Evolutionary conservation across 2,113 vertebrate genomes (phyloP).

Genomic region (Alosa alosa): DNA sequence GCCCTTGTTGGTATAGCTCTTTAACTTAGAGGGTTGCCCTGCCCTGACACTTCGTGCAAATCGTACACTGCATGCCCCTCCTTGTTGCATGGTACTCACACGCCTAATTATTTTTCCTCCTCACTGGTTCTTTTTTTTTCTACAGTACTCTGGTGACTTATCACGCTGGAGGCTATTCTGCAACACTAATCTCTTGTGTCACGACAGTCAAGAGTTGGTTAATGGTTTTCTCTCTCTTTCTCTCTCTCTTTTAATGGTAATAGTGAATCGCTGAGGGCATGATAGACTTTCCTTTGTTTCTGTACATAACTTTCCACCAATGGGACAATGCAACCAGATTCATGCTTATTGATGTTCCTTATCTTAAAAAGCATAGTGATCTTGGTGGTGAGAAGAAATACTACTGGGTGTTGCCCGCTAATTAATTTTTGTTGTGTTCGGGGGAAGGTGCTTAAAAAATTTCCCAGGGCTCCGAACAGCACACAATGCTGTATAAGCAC

Average conservation of each 20-base stretch:
- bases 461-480: not conserved
- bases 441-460: not conserved
- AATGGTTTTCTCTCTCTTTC: not conserved
- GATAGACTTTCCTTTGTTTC: too few relatives aligned
- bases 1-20: not conserved
- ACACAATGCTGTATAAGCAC: not conserved
- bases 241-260: not conserved
- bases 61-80: constrained; percentile 47
- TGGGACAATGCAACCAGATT: too few relatives aligned
- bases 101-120: constrained; percentile 61
- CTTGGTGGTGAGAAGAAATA: not conserved
- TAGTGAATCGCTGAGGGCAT: too few relatives aligned
- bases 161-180: not conserved
- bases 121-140: not conserved
- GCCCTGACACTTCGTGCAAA: not conserved
- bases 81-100: constrained; percentile 52
- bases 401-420: not conserved
- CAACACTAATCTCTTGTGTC: not conserved
- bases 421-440: not conserved
- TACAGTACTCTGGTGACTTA: not conserved
- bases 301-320: too few relatives aligned
- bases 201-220: not conserved
- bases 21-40: too few relatives aligned
- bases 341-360: not conserved
- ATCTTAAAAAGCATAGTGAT: not conserved